Evolutionary conservation across 2,888 invertebrate genomes (phyloP), one percentile per base, ranked within the genome.

Genomic region (Pristionchus mayeri): DNA sequence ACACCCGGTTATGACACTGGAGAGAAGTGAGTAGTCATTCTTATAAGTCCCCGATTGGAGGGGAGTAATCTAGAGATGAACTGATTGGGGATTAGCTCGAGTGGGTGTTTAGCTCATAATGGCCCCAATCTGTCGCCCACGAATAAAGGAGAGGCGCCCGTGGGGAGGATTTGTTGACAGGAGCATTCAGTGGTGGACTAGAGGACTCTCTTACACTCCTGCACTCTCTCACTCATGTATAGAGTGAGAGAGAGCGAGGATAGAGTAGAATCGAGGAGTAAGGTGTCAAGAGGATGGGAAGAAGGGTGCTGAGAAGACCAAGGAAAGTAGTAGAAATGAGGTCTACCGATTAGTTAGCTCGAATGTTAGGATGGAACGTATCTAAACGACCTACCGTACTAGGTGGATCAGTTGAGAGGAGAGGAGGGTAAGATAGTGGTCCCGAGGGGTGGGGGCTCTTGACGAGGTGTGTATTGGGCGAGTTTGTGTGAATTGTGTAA

Each of bases 1-100:
- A 83, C 83, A 34, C 83, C 83, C 34, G 48, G 50, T 21, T 83
- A 83, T 71, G 83, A 83, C 27, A 83, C 50, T 11, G 83, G 83
- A 30, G 83, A 83, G 7, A 80, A 80, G 63, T 63, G 44, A 82
- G 63, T 40, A n/a, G n/a, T n/a, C n/a, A n/a, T n/a, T n/a, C n/a
- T n/a, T n/a, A n/a, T n/a, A n/a, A n/a, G n/a, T n/a, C n/a, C n/a
- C n/a, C n/a, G n/a, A n/a, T n/a, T n/a, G n/a, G n/a, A n/a, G n/a
- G n/a, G 37, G 40, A 18, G 9, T 13, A 16, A 27, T 37, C 24
- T 24, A 11, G 37, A 40, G n/a, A 2, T 11, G 75, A 75, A 18
- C 24, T 9, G 40, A 2, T 21, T 67, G 67, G 27, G 54, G 67
- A 67, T 67, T 67, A 67, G 40, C 76, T 50, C 76, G 34, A 50